phyloP scores from a whole-genome alignment of 2,888 invertebrate genomes.

The Drosophila pseudotalamancana region DNA sequence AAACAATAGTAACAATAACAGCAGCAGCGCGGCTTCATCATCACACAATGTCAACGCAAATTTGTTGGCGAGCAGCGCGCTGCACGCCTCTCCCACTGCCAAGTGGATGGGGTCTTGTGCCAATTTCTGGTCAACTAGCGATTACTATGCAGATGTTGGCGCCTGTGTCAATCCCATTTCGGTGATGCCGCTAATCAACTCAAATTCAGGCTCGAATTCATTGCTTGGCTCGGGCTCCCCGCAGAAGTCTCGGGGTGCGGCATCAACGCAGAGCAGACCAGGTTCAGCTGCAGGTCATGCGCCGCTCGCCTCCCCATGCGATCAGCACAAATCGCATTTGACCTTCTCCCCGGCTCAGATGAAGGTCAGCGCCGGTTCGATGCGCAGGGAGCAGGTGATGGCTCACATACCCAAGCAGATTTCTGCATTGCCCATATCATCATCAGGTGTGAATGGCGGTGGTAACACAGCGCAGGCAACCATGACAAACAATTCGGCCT shows the following conservation, averaged over 20 bases:
- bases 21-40: conserved; percentile 22
- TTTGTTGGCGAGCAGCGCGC: conserved; percentile 60
- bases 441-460: conserved; percentile 62
- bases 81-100: conserved; percentile 70
- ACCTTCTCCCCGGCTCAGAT: conserved; percentile 90
- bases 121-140: conserved; percentile 83
- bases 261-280: conserved; percentile 31
- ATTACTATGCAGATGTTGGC: conserved; percentile 91
- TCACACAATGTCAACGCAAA: conserved; percentile 60
- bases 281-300: conserved; percentile 20
- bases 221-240: conserved; percentile 72
- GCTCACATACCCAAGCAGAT: conserved; percentile 81
- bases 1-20: conserved; percentile 60
- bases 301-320: conserved; percentile 86
- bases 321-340: conserved; percentile 87
- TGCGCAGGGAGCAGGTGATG: conserved; percentile 77
- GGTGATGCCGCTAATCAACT: conserved; percentile 91
- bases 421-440: conserved; percentile 64
- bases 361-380: conserved; percentile 85
- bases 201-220: conserved; percentile 48
- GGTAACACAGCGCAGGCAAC: conserved; percentile 71
- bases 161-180: conserved; percentile 92
- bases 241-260: conserved; percentile 17
- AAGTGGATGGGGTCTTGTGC: conserved; percentile 73
- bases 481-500: conserved; percentile 74